Evolutionary conservation across 2,797 vertebrate species (phyloP).

Genomic region (Gadopsis bispinosus): DNA sequence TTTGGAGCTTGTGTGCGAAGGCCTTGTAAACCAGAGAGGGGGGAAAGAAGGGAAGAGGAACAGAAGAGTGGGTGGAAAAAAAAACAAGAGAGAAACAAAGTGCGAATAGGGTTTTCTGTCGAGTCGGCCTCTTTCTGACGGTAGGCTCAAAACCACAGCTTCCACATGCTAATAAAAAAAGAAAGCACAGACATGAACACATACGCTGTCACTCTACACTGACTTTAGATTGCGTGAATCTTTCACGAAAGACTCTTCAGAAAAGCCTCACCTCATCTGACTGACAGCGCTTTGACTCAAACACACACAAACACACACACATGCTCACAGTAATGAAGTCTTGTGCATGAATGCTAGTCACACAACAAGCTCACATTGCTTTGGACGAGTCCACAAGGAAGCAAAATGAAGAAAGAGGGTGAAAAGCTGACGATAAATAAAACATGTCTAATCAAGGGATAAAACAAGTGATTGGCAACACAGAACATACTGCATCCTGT

Average conservation of each 20-base stretch:
- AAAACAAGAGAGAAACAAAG: slow-evolving; percentile 47
- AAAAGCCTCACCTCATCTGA: slow-evolving; percentile 37
- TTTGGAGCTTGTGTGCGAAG: slow-evolving; percentile 69
- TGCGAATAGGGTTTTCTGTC: slow-evolving; percentile 64
- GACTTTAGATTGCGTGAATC: slow-evolving; percentile 36
- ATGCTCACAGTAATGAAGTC: slow-evolving; percentile 35
- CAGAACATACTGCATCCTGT: neutral
- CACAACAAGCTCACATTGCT: slow-evolving; percentile 28
- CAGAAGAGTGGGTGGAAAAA: slow-evolving; percentile 32
- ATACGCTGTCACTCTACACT: slow-evolving; percentile 29
- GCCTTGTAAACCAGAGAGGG: slow-evolving; percentile 64
- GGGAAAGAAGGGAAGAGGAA: slow-evolving; percentile 15
- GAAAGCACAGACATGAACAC: slow-evolving; percentile 13
- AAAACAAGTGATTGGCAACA: neutral
- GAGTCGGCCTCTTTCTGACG: slow-evolving; percentile 56
- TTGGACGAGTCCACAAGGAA: neutral
- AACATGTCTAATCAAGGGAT: neutral
- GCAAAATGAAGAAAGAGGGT: neutral
- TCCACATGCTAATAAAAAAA: slow-evolving; percentile 64
- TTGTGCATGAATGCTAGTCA: slow-evolving; percentile 30
- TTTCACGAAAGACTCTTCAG: slow-evolving; percentile 21
- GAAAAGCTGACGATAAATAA: neutral
- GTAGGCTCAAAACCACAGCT: slow-evolving; percentile 29
- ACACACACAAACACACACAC: slow-evolving; percentile 38
- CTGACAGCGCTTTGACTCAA: slow-evolving; percentile 35